A percentile compares a stretch with the other conserved stretches of the same genome.
phyloP scores from a whole-genome alignment of 2,113 vertebrate genomes.

The Myocastor coypus region DNA sequence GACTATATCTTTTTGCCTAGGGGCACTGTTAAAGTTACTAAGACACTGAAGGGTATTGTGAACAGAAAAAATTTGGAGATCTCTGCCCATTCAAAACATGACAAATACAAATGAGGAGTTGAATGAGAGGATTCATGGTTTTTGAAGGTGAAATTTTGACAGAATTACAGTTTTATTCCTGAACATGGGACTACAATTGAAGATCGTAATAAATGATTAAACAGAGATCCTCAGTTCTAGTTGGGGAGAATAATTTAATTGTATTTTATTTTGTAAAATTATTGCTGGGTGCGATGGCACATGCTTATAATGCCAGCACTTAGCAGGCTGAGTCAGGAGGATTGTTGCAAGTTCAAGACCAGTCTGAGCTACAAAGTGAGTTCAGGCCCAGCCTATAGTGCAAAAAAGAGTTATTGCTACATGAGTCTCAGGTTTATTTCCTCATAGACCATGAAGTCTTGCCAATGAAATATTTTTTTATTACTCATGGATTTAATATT shows the following conservation, averaged over 20 bases:
- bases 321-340: too few species aligned
- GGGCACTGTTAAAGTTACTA: neutral
- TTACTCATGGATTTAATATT: slow-evolving; percentile 38
- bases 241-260: slow-evolving; percentile 56
- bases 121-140: neutral
- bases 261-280: slow-evolving; percentile 63
- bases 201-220: slow-evolving; percentile 60
- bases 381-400: too few species aligned
- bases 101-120: neutral
- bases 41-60: neutral
- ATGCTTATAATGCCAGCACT: too few species aligned
- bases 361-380: too few species aligned
- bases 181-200: neutral
- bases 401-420: slow-evolving; percentile 5
- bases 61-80: neutral
- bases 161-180: neutral
- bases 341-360: too few species aligned
- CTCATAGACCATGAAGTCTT: slow-evolving; percentile 45
- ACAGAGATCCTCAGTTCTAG: slow-evolving; percentile 30
- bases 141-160: neutral
- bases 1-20: neutral
- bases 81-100: neutral
- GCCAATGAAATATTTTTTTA: slow-evolving; percentile 64
- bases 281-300: neutral
- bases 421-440: slow-evolving; percentile 62